Evolutionary conservation across 2,113 vertebrate species (phyloP).

Genomic region (Strigops habroptila): DNA sequence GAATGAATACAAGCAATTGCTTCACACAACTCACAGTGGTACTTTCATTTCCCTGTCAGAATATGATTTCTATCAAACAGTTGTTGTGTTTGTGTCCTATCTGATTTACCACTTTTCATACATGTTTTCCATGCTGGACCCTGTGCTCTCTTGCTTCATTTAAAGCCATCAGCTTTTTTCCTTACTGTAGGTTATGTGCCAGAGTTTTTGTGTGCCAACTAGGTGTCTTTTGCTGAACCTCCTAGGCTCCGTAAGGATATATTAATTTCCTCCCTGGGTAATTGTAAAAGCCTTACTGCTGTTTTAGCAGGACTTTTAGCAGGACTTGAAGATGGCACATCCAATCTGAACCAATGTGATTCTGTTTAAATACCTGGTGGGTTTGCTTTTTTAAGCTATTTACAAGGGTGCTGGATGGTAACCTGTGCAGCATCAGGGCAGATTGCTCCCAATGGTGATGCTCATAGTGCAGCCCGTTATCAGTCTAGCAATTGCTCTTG

Average conservation of each 20-base stretch:
- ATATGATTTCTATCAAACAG: constrained; percentile 18
- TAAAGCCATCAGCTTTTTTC: background rate
- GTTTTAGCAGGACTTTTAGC: background rate
- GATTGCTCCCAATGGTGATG: background rate
- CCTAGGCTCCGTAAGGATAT: background rate
- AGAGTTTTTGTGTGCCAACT: background rate
- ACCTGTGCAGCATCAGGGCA: background rate
- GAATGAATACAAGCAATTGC: background rate
- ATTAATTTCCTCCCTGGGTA: background rate
- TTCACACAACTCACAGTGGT: background rate
- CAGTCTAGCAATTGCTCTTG: background rate
- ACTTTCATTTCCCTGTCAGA: background rate
- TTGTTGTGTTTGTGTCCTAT: background rate
- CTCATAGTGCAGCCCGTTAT: background rate
- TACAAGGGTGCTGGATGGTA: background rate
- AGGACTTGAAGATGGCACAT: background rate
- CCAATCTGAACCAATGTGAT: background rate
- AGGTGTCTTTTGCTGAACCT: background rate
- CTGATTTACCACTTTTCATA: constrained; percentile 28
- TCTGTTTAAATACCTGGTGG: background rate
- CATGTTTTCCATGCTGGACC: background rate
- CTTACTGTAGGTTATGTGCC: background rate
- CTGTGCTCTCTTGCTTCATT: background rate
- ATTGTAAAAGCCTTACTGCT: background rate
- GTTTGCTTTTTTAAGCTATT: background rate